Evolutionary conservation across 2,113 vertebrate genomes (phyloP), one percentile per base, ranked within the genome.

Genomic region (Baryphthengus martii): DNA sequence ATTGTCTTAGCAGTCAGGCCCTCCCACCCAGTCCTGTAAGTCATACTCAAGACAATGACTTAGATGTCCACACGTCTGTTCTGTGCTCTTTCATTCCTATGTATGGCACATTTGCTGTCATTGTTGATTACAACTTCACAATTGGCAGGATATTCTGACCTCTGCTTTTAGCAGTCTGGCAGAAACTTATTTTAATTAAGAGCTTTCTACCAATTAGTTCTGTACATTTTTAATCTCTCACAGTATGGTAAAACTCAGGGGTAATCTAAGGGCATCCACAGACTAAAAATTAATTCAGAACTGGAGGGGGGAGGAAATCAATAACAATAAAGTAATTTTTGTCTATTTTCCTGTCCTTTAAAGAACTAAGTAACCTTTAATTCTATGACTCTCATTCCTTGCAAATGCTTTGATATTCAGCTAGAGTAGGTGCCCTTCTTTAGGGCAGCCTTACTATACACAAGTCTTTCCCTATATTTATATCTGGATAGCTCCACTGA

Each of bases 131-230:
- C 95, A 91, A 93, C 39, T 50, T 86, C 19, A 44, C 53, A 95
- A 66, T 6, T 83, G 71, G 15, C 79, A 94, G 55, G 62, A 35
- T 23, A 72, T 77, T 79, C 63, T 97, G 93, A 96, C 86, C 76
- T 97, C 97, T 97, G 14, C 93, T 96, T 95, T 25, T 55, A 81
- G 93, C 68, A 90, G 40, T 83, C 52, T 95, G 50, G 47, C 8
- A 87, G 80, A 96, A 94, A 66, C 7, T 70, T 91, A 33, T 52
- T 88, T 95, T 95, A 95, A 97, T 95, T 89, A 95, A 96, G 65
- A 97, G n/a, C 59, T 97, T 91, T 95, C 55, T 96, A 84, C 40
- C 62, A 92, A 70, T 94, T 89, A 93, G 72, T 86, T 89, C 56
- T 58, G 92, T 29, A 67, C 26, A 45, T 95, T 86, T 95, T 97